phyloP scores from a whole-genome alignment of 35 echinoderm and acorn worm genomes.

The Ophiothrix spiculata region DNA sequence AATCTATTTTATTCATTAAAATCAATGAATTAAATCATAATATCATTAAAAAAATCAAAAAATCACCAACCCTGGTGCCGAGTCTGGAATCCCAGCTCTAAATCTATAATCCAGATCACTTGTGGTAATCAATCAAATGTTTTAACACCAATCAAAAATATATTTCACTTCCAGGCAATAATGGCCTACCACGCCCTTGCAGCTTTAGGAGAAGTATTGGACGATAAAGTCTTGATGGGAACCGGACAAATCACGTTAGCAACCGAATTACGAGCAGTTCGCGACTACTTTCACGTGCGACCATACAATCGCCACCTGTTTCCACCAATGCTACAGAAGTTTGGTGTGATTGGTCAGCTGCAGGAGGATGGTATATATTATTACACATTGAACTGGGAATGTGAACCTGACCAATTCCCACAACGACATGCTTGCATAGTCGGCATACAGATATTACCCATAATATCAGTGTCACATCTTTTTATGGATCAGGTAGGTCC shows the following conservation, averaged over 20 bases:
- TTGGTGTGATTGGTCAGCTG: constrained; percentile 73
- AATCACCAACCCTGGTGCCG: too few relatives aligned
- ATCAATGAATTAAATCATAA: too few relatives aligned
- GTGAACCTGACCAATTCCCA: constrained; percentile 80
- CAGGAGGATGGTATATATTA: constrained; percentile 85
- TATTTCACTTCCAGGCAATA: constrained; percentile 45
- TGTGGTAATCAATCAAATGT: too few relatives aligned
- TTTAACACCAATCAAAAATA: not conserved
- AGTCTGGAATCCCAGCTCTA: too few relatives aligned
- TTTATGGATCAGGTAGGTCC: constrained; percentile 81
- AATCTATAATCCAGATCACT: too few relatives aligned
- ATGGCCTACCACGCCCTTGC: constrained; percentile 76
- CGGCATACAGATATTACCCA: constrained; percentile 81
- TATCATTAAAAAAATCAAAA: too few relatives aligned
- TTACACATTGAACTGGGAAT: constrained; percentile 79
- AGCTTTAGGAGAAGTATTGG: constrained; percentile 67
- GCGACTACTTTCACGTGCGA: constrained; percentile 68
- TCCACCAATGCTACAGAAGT: constrained; percentile 51
- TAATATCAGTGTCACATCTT: constrained; percentile 73
- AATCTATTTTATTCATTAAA: too few relatives aligned
- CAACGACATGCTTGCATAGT: constrained; percentile 83
- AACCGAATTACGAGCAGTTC: constrained; percentile 59
- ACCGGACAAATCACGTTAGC: constrained; percentile 67
- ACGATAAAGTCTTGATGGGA: constrained; percentile 34
- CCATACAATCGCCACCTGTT: constrained; percentile 68